phyloP scores from a whole-genome alignment of 2,113 vertebrate species.

The Oreocharis arfaki region DNA sequence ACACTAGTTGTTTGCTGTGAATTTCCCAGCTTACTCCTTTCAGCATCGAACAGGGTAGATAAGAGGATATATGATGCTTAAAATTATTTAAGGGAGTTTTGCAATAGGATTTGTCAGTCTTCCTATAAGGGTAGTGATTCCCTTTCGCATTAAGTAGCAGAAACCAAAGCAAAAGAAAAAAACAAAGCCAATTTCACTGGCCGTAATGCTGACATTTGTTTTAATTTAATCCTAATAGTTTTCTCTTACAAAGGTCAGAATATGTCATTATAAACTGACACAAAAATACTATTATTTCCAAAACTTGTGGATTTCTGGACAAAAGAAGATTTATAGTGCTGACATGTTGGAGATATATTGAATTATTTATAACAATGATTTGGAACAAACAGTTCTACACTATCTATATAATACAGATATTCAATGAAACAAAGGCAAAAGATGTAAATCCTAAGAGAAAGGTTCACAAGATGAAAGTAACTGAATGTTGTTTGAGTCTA shows the following conservation, averaged over 20 bases:
- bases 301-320: not conserved
- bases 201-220: not conserved
- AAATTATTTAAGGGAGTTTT: not conserved
- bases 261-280: not conserved
- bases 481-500: not conserved
- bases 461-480: not conserved
- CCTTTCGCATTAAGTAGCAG: not conserved
- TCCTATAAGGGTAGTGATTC: not conserved
- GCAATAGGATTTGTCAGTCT: not conserved
- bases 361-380: not conserved
- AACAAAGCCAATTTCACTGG: not conserved
- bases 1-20: not conserved
- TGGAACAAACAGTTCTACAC: not conserved
- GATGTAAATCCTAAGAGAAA: not conserved
- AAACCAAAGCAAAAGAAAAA: not conserved
- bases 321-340: not conserved
- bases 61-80: not conserved
- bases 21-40: not conserved
- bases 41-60: not conserved
- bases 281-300: not conserved
- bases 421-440: not conserved
- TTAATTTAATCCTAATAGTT: not conserved
- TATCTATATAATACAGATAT: not conserved
- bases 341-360: not conserved
- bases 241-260: not conserved